phyloP scores from a whole-genome alignment of 1,140 invertebrate species.

The Drosophila kohkoa region DNA sequence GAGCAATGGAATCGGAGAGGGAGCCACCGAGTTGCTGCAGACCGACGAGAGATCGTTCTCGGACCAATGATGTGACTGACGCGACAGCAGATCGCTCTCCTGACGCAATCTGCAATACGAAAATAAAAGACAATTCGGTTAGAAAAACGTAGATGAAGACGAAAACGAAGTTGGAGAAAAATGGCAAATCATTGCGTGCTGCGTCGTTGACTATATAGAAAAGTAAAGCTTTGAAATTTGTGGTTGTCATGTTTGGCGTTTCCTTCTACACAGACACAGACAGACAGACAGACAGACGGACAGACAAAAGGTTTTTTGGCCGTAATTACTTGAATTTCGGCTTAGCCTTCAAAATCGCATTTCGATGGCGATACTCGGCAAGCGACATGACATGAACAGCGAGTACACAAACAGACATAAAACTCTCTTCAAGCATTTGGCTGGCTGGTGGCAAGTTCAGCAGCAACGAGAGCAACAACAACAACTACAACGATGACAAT shows the following conservation, averaged over 20 bases:
- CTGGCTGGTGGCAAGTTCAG: conserved; percentile 22
- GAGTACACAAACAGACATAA: conserved; percentile 12
- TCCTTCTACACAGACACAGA: conserved; percentile 31
- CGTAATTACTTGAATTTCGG: conserved; percentile 58
- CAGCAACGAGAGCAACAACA: conserved; percentile 10
- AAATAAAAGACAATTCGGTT: conserved; percentile 1
- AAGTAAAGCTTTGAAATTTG: conserved; percentile 22
- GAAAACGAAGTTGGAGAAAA: conserved; percentile 13
- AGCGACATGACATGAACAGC: conserved; percentile 31
- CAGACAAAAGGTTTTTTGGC: conserved; percentile 45
- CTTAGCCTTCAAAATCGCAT: conserved; percentile 61
- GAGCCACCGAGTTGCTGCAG: conserved; percentile 82
- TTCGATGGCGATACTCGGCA: conserved; percentile 43
- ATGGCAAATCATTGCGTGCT: conserved; percentile 77
- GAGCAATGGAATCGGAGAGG: conserved; percentile 73
- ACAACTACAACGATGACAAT: conserved; percentile 38
- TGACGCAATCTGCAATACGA: conserved; percentile 77
- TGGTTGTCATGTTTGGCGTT: conserved; percentile 50
- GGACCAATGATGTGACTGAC: conserved; percentile 85
- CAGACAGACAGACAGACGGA: conserved; percentile 29
- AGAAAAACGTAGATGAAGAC: background rate
- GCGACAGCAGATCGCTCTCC: conserved; percentile 83
- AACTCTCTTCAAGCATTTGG: conserved; percentile 44
- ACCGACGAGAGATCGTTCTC: conserved; percentile 84
- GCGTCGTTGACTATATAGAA: conserved; percentile 55